Evolutionary conservation across 2,113 vertebrate genomes (phyloP).

Genomic region (Eurypyga helias): DNA sequence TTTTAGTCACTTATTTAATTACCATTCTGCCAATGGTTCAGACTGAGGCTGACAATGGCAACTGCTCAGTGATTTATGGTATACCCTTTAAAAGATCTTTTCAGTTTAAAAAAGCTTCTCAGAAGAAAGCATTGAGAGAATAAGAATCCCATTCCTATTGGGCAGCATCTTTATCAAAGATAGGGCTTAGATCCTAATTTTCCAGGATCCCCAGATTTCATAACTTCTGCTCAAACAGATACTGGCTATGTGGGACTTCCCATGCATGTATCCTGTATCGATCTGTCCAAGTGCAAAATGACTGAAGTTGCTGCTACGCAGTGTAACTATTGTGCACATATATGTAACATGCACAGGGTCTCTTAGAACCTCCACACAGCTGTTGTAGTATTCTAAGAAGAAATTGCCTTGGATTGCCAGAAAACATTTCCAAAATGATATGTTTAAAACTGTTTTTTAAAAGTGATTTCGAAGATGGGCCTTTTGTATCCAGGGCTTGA

Average conservation of each 20-base stretch:
- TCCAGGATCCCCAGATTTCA: background rate
- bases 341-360: background rate
- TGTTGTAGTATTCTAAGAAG: background rate
- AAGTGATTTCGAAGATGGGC: background rate
- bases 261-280: fast-evolving
- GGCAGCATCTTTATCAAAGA: background rate
- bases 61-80: background rate
- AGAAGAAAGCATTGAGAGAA: background rate
- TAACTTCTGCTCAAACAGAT: background rate
- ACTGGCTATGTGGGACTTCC: background rate
- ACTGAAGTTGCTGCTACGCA: background rate
- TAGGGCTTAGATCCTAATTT: background rate
- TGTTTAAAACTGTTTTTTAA: background rate
- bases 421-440: background rate
- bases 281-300: background rate
- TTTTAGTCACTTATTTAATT: background rate
- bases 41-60: background rate
- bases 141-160: background rate
- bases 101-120: background rate
- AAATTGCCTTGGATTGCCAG: background rate
- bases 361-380: background rate
- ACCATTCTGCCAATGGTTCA: background rate
- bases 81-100: background rate
- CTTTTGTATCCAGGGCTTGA: background rate
- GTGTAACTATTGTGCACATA: background rate